A percentile compares a stretch with the other conserved stretches of the same genome.
Conservation (phyloP, 2,797 vertebrate genomes). For the Bufotes viridis region DNA sequence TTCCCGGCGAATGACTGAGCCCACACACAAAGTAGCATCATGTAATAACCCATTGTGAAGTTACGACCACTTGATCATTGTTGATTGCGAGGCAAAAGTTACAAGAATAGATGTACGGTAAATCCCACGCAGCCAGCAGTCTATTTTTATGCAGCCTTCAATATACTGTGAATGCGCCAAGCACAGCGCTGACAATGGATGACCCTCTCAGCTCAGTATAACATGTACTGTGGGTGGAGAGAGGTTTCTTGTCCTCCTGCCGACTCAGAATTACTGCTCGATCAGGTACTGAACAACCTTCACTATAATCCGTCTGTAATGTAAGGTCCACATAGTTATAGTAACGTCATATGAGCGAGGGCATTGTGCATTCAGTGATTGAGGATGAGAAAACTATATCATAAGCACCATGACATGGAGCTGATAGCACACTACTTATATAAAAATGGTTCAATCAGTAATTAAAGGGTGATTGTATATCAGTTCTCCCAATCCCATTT, state of each 20-base stretch:
- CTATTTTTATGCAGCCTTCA: slow-evolving; percentile 10
- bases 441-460: too few relatives aligned
- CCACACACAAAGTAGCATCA: neutral
- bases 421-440: too few relatives aligned
- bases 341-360: neutral
- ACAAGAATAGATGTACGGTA: slow-evolving; percentile 15
- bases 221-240: neutral
- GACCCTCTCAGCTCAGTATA: neutral
- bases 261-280: neutral
- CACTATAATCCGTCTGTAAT: neutral
- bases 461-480: too few relatives aligned
- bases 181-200: neutral
- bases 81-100: neutral
- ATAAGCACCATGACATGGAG: neutral
- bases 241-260: neutral
- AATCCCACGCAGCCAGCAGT: slow-evolving; percentile 27
- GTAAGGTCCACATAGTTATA: neutral
- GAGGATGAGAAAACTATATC: neutral
- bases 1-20: neutral
- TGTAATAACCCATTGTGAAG: neutral
- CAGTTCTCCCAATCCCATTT: too few relatives aligned
- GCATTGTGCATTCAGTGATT: neutral
- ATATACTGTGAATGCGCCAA: neutral
- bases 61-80: neutral
- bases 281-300: neutral